Conservation (phyloP, 2,797 vertebrate species). For the Catostomus latipinnis region DNA sequence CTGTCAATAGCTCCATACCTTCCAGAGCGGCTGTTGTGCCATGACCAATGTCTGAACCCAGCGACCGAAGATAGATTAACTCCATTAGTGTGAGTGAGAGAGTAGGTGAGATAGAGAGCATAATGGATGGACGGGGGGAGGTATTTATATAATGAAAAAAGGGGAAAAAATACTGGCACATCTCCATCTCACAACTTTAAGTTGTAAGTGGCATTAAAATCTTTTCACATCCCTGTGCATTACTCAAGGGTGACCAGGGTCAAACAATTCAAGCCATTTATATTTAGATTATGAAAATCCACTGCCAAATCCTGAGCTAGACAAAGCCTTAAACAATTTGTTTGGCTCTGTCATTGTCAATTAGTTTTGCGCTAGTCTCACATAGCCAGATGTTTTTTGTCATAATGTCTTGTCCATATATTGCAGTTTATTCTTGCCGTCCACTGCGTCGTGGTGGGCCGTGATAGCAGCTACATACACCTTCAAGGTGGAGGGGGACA, state of each 20-base stretch:
- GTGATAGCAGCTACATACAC: too few relatives aligned
- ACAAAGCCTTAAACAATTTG: conserved; percentile 13
- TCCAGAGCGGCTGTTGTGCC: background rate
- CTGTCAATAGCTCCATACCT: conserved; percentile 9
- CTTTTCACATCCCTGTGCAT: conserved; percentile 13
- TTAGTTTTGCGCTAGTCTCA: background rate
- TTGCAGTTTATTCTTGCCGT: background rate
- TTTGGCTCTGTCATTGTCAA: background rate
- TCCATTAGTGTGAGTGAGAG: conserved; percentile 29
- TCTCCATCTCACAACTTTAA: conserved; percentile 30
- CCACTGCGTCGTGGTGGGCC: too few relatives aligned
- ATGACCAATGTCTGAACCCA: conserved; percentile 19
- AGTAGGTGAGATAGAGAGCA: conserved; percentile 30
- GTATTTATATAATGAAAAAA: conserved; percentile 34
- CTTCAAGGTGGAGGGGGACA: too few relatives aligned
- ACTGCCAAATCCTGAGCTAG: conserved; percentile 31
- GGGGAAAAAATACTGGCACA: background rate
- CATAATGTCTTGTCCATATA: background rate
- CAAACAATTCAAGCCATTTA: conserved; percentile 25
- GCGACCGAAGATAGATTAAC: conserved; percentile 33
- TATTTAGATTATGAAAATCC: conserved; percentile 27
- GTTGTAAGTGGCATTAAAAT: conserved; percentile 38
- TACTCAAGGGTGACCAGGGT: conserved; percentile 22
- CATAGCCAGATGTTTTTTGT: background rate
- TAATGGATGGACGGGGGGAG: conserved; percentile 25